Base-by-base conservation (phyloP, 2,797 vertebrate genomes). In the Mormyrops attenuatus region DNA sequence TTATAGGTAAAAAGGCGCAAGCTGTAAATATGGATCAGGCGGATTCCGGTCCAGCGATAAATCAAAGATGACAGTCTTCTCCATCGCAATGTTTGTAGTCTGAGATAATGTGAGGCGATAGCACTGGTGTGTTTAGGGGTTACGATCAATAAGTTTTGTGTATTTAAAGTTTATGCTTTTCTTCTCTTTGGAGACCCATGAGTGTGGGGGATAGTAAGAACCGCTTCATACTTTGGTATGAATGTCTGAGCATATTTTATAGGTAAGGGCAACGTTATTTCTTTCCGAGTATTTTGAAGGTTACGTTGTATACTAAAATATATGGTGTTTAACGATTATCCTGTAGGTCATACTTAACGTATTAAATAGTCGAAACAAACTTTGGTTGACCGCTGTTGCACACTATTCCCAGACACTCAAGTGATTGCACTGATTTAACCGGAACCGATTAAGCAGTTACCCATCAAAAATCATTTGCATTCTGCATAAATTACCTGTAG, bases 11-110 rank as follows among this genome's bases (percentile, higher is more conserved):
- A 80, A 52, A 52, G 50, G 22, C 57, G 13, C 26, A 38, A 30
- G 52, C 20, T 26, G 63, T 89, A 66, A 89, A 89, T 89, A 77
- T 89, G 89, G 85, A 89, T 87, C 84, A 87, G 85, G 17, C 15
- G 73, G 85, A 52, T 87, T 89, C 66, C 85, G 82, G 85, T 89
- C 84, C 50, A 84, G 73, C 89, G 49, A 53, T 63, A 77, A 55
- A 44, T 89, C 30, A 77, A 52, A 47, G 50, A 17, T 73, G 49
- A 77, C 89, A 26, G 49, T 52, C 17, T 20, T 63, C 80, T 52
- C n/a, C 41, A 47, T 66, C 47, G 85, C 50, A 66, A 41, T 55
- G 50, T 55, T 52, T 87, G 60, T 15, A 50, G 60, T 77, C 49
- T 34, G 8, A 87, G 63, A 69, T 73, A 30, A 49, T 50, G 88